A percentile compares a stretch with the other conserved stretches of the same genome.
Evolutionary conservation across 2,797 vertebrate species (phyloP).

Genomic region (Spheniscus humboldti): DNA sequence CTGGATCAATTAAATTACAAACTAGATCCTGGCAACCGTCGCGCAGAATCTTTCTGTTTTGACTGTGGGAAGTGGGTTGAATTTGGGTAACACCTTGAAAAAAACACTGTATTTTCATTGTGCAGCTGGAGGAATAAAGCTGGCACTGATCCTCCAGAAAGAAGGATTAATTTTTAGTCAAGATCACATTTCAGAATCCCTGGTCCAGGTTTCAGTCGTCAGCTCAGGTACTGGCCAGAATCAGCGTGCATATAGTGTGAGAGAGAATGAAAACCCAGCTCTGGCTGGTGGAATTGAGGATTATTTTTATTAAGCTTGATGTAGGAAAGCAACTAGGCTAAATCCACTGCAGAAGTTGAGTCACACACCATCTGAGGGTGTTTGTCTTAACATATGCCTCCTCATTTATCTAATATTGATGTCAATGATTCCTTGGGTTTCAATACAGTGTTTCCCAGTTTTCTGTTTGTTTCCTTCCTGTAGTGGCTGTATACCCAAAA

Average conservation of each 20-base stretch:
- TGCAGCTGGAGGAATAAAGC: neutral
- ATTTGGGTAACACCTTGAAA: neutral
- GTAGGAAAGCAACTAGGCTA: neutral
- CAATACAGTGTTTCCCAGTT: constrained; percentile 20
- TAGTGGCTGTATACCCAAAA: constrained; percentile 9
- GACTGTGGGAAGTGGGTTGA: neutral
- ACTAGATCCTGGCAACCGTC: neutral
- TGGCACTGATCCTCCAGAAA: neutral
- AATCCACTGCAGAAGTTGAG: constrained; percentile 26
- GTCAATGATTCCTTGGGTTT: constrained; percentile 15
- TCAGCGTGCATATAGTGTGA: neutral
- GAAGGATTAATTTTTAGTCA: neutral
- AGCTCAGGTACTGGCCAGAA: neutral
- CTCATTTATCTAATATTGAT: constrained; percentile 33
- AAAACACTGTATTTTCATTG: accelerated
- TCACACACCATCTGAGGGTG: constrained; percentile 45
- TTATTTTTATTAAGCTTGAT: constrained; percentile 37
- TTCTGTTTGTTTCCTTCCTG: constrained; percentile 32
- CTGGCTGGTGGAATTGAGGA: neutral
- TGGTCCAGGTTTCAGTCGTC: neutral
- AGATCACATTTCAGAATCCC: neutral
- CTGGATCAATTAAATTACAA: neutral
- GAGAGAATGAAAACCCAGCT: neutral
- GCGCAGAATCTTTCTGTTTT: neutral
- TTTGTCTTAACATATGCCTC: constrained; percentile 55